A percentile compares a stretch with the other conserved stretches of the same genome.
Conservation (phyloP, 1,140 invertebrate species). For the Drosophila kohkoa region DNA sequence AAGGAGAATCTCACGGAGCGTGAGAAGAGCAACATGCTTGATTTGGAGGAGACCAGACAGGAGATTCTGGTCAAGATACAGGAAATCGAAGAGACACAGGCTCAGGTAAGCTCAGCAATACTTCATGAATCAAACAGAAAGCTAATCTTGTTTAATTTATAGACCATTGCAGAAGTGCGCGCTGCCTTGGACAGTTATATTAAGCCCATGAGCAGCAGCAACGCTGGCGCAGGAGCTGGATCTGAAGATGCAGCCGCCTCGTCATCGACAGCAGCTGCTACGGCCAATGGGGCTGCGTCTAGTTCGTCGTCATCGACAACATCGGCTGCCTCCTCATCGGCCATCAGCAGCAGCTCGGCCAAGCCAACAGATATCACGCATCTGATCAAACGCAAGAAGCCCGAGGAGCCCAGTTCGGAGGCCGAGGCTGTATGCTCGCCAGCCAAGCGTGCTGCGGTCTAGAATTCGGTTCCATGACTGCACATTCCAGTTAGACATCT, state of each 20-base stretch:
- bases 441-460: slow-evolving; percentile 76
- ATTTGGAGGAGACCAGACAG: slow-evolving; percentile 81
- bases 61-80: slow-evolving; percentile 83
- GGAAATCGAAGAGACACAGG: slow-evolving; percentile 83
- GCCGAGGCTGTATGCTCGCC: slow-evolving; percentile 77
- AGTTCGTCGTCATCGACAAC: slow-evolving; percentile 48
- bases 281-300: slow-evolving; percentile 52
- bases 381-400: slow-evolving; percentile 84
- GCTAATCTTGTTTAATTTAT: background rate
- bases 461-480: slow-evolving; percentile 25
- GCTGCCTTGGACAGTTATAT: slow-evolving; percentile 81
- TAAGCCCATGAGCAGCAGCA: slow-evolving; percentile 65
- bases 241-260: slow-evolving; percentile 58
- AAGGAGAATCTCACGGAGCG: slow-evolving; percentile 71
- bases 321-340: slow-evolving; percentile 54
- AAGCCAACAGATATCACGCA: slow-evolving; percentile 84
- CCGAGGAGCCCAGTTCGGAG: slow-evolving; percentile 78
- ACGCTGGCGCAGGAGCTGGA: slow-evolving; percentile 19
- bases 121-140: too few relatives aligned
- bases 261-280: slow-evolving; percentile 52
- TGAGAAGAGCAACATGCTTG: slow-evolving; percentile 75
- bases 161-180: slow-evolving; percentile 81
- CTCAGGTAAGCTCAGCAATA: slow-evolving; percentile 54
- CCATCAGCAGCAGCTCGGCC: slow-evolving; percentile 73
- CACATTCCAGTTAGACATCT: slow-evolving; percentile 69